A percentile compares a stretch with the other conserved stretches of the same genome.
phyloP scores from a whole-genome alignment of 1,140 invertebrate genomes.

The Charaxes varanes region DNA sequence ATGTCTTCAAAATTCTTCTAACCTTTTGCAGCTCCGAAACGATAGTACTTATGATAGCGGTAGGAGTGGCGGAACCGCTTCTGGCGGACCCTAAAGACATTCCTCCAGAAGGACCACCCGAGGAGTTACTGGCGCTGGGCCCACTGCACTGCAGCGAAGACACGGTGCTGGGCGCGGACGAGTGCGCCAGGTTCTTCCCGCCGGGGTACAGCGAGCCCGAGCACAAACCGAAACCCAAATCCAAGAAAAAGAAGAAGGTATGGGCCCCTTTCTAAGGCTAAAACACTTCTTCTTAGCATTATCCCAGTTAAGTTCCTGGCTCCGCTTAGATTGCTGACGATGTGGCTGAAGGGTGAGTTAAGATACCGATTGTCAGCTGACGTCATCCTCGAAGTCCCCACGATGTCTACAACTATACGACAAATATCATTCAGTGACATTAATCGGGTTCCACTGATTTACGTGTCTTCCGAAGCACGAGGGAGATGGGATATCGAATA shows the following conservation, averaged over 20 bases:
- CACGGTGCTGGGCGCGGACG: constrained; percentile 73
- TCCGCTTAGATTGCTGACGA: no score
- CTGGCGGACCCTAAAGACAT: constrained; percentile 36
- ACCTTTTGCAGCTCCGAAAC: constrained; percentile 75
- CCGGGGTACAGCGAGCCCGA: constrained; percentile 72
- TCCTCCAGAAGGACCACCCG: constrained; percentile 30
- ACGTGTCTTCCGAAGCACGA: no score
- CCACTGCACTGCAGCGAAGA: constrained; percentile 77
- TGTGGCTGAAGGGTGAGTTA: no score
- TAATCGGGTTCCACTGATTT: no score
- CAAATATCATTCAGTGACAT: no score
- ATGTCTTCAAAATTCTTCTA: no score
- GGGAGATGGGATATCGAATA: no score
- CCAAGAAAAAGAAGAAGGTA: constrained; percentile 68
- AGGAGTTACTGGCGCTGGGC: constrained; percentile 69
- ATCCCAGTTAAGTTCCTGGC: no score
- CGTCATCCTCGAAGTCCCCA: no score
- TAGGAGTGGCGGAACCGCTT: constrained; percentile 64
- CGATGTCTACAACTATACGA: no score
- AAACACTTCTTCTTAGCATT: no score
- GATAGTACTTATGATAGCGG: constrained; percentile 76
- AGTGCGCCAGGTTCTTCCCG: constrained; percentile 77
- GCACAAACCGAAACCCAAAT: constrained; percentile 45
- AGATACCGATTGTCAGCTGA: no score
- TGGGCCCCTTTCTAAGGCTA: not conserved